Base-by-base conservation (phyloP, 2,888 invertebrate species). In the Erebia aethiops region DNA sequence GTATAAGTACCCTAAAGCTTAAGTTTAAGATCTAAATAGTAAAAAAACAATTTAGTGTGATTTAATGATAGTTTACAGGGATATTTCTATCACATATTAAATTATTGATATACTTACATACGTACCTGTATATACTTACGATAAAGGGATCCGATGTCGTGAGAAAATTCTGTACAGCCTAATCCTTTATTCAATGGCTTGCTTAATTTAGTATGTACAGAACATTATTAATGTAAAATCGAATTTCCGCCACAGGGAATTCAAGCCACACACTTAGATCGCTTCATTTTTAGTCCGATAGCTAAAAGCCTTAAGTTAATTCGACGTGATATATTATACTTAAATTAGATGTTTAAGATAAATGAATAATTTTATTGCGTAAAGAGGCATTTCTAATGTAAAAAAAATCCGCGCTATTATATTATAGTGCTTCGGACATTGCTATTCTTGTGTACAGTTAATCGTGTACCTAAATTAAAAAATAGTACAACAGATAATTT, bases 21-120 rank as follows among this genome's bases (percentile, higher is more conserved):
- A 81, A 77, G 80, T 85, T 80, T 81, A 81, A 75, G 70, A 70
- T 74, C 72, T 71, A 71, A 65, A 66, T 66, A 51, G 11, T 52
- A 52, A 54, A 54, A 67, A 46, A 49, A 49, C 26, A 4, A 4
- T 58, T 43, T 35, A 35, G 35, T 35, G 21, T 43, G 56, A 66
- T 66, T 56, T 8, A 43, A 66, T 66, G 46, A 41, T 66, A 57
- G 11, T 64, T 64, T 64, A 64, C 64, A 52, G 35, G 52, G 52
- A 64, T 16, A 35, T 64, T 52, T 11, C 26, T 26, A 52, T 51
- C 51, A 52, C 35, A 64, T 64, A 41, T 16, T 14, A 18, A 49
- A 62, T 13, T 46, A 46, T 46, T 54, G n/a, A 51, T 51, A 51
- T 51, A 51, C 51, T n/a, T 51, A 54, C 54, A 11, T 21, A 62